Evolutionary conservation across 2,888 invertebrate species (phyloP).

Genomic region (Leptopilina myrica): DNA sequence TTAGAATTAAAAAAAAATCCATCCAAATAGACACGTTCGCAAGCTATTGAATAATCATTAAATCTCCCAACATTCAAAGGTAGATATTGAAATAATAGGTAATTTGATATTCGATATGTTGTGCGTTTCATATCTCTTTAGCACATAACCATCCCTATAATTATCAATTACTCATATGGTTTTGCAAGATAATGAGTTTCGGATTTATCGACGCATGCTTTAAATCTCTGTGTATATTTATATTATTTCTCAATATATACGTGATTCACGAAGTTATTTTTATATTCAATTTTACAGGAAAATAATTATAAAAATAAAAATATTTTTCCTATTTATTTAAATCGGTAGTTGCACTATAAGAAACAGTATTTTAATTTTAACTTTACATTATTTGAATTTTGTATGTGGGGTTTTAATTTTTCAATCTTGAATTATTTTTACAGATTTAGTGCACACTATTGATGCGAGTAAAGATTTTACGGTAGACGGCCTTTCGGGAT

Average conservation of each 20-base stretch:
- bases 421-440: slow-evolving; percentile 64
- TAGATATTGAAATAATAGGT: slow-evolving; percentile 64
- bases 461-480: slow-evolving; percentile 90
- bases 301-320: background rate
- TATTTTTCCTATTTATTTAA: too few species aligned
- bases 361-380: too few species aligned
- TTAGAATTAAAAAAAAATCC: background rate
- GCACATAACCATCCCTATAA: slow-evolving; percentile 59
- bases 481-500: slow-evolving; percentile 88
- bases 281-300: background rate
- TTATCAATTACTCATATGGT: slow-evolving; percentile 65
- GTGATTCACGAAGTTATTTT: background rate
- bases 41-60: slow-evolving; percentile 20
- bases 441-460: slow-evolving; percentile 83
- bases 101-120: slow-evolving; percentile 68
- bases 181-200: slow-evolving; percentile 64
- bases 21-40: background rate
- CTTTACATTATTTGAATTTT: too few species aligned
- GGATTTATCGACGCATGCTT: slow-evolving; percentile 39
- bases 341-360: too few species aligned
- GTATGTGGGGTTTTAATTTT: background rate
- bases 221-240: background rate
- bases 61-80: background rate
- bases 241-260: background rate
- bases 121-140: slow-evolving; percentile 44